Evolutionary conservation across 1,140 invertebrate genomes (phyloP), one percentile per base, ranked within the genome.

Genomic region (Anoplophora glabripennis): DNA sequence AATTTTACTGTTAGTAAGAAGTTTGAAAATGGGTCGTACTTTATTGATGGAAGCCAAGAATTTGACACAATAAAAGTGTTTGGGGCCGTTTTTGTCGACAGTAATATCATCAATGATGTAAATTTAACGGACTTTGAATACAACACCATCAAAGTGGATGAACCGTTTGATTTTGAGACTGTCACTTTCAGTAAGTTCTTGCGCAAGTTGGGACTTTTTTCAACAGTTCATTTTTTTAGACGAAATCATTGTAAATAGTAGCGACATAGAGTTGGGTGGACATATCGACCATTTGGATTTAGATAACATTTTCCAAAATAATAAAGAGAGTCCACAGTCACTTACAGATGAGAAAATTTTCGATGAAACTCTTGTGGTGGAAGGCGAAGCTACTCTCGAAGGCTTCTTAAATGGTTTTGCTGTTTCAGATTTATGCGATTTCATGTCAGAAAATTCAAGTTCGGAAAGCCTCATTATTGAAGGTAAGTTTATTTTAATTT

Each of bases 101-200:
- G 72, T 67, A 49, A 64, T 54, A 14, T 53, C 8, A 69, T 80
- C 7, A 80, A 78, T 61, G 64, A 74, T 34, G 60, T 72, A 15
- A 65, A 72, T 14, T 45, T 80, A 14, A 60, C 67, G 0, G 63
- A 75, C 40, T 57, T 79, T 7, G 47, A 71, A 17, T 57, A 59
- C 9, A 68, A 73, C 1, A 75, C 73, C 45, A 76, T 79, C 18
- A 75, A 76, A 61, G 61, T 72, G 1, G 75, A 79, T 65, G 69
- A 70, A 47, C 59, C 67, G 37, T 68, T 72, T 52, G 52, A 65
- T 33, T 69, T 80, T 57, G 52, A 69, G 51, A 33, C 56, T 7
- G 73, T 71, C 10, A 65, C 59, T 51, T 78, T 80, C 69, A 70
- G 76, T 79, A 72, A 63, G 49, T 67, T 45, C 36, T 46, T 55